Percentiles rank a stretch among this genome's conserved stretches.
Evolutionary conservation across 2,797 vertebrate species (phyloP).

Genomic region (Gymnodraco acuticeps): DNA sequence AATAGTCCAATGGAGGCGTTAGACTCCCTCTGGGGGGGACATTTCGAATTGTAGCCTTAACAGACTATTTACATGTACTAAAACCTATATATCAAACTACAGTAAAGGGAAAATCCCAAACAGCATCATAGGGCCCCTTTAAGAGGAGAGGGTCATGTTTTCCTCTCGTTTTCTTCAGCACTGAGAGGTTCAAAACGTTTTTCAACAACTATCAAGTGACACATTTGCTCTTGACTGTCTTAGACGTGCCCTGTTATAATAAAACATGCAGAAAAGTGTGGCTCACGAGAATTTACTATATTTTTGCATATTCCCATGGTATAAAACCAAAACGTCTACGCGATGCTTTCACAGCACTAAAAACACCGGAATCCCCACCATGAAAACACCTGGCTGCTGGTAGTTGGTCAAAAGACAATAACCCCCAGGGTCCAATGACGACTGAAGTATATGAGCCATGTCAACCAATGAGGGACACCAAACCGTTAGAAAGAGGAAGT

Average conservation of each 20-base stretch:
- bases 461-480: slow-evolving; percentile 7
- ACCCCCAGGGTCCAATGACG: slow-evolving; percentile 15
- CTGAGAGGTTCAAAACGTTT: neutral
- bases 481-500: neutral
- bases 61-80: no score
- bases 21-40: no score
- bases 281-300: neutral
- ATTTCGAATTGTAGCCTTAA: no score
- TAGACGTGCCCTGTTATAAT: neutral
- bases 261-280: neutral
- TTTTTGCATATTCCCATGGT: neutral
- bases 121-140: neutral
- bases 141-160: no score
- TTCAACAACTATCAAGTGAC: neutral
- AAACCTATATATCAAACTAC: no score
- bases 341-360: neutral
- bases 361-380: neutral
- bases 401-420: neutral
- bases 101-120: no score
- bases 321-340: neutral
- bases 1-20: no score
- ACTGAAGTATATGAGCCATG: slow-evolving; percentile 22
- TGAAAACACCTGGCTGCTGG: slow-evolving; percentile 30
- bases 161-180: neutral
- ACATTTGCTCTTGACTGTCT: neutral